These are phyloP conservation scores for Diarsia brunnea DNA, from an alignment of 2,888 invertebrate genomes.

Conservation along the genomic window DNA sequence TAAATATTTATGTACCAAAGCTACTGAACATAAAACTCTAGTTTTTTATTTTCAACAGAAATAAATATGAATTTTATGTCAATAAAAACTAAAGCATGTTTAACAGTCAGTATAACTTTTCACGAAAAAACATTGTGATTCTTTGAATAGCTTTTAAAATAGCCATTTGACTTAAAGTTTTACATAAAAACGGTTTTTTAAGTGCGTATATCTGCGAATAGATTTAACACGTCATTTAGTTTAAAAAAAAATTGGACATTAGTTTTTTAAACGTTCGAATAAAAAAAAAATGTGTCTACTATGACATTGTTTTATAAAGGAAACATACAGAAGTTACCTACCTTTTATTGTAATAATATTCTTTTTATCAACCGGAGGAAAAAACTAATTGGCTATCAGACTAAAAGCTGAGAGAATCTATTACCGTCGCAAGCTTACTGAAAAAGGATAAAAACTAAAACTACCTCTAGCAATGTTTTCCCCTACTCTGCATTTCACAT, in stretches of 20 bases:
- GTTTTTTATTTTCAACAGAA: background rate
- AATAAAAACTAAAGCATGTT: background rate
- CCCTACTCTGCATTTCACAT: constrained; percentile 15
- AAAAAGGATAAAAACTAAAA: constrained; percentile 11
- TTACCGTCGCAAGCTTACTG: constrained; percentile 15
- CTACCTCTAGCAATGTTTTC: background rate
- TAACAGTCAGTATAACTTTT: background rate
- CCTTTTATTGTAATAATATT: constrained; percentile 14
- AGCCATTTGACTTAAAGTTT: background rate
- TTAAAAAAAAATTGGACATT: background rate
- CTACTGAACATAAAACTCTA: background rate
- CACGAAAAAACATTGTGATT: background rate
- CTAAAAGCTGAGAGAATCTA: constrained; percentile 43
- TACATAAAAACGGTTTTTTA: background rate
- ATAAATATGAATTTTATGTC: background rate
- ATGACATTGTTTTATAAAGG: background rate
- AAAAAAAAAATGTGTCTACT: background rate
- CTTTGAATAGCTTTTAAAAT: background rate
- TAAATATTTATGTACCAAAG: background rate
- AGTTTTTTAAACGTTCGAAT: background rate
- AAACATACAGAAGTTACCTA: background rate
- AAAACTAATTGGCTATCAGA: constrained; percentile 42
- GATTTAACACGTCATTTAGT: background rate
- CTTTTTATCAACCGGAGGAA: constrained; percentile 10
- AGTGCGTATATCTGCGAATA: background rate